A percentile compares a stretch with the other conserved stretches of the same genome.
phyloP scores from a whole-genome alignment of 2,113 vertebrate genomes.

The Brachypodius melanocephalos region DNA sequence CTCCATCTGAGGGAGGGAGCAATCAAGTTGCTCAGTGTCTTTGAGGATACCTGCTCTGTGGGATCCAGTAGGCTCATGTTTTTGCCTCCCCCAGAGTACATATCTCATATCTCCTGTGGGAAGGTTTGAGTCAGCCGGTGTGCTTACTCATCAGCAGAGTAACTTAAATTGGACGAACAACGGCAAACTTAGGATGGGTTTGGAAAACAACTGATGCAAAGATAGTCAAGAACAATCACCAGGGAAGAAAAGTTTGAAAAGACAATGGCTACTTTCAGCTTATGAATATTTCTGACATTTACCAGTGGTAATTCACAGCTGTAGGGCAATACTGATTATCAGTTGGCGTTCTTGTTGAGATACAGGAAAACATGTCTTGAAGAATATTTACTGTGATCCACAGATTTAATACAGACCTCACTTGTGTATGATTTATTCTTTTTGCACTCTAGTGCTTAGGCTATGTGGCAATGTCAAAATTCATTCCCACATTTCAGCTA shows the following conservation, averaged over 20 bases:
- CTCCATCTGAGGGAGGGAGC: background rate
- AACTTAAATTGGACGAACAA: background rate
- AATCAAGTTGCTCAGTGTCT: background rate
- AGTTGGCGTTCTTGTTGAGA: background rate
- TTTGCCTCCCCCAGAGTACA: background rate
- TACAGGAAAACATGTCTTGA: background rate
- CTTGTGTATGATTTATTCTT: background rate
- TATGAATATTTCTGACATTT: background rate
- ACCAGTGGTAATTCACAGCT: background rate
- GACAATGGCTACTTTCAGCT: background rate
- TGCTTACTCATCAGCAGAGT: background rate
- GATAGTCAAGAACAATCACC: background rate
- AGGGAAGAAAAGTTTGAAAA: background rate
- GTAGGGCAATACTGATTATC: background rate
- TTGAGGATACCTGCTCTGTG: background rate
- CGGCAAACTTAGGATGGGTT: background rate
- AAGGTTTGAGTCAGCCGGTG: background rate
- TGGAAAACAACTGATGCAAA: background rate
- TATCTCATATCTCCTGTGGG: background rate
- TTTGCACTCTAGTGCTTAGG: background rate
- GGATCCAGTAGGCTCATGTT: background rate
- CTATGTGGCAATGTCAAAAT: background rate
- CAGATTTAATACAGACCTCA: background rate
- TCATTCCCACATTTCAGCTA: background rate
- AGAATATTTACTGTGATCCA: background rate